A percentile compares a stretch with the other conserved stretches of the same genome.
Conservation (phyloP, 2,888 invertebrate genomes). For the Glaucopsyche alexis region DNA sequence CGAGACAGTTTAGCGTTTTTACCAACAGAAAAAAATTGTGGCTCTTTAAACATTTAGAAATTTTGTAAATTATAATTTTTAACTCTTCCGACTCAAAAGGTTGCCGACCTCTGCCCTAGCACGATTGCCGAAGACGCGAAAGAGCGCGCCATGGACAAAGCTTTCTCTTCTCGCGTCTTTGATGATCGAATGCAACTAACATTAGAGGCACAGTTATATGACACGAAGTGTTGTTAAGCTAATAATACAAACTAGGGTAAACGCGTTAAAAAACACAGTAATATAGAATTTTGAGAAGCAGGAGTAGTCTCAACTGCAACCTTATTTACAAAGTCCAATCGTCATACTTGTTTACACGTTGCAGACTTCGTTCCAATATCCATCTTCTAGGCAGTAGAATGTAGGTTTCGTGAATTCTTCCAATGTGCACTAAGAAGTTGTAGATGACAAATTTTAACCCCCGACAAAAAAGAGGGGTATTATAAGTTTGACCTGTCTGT, state of each 20-base stretch:
- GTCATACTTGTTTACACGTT: slow-evolving; percentile 40
- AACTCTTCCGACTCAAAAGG: too few species aligned
- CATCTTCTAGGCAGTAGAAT: slow-evolving; percentile 22
- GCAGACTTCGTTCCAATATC: slow-evolving; percentile 40
- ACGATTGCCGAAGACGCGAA: too few species aligned
- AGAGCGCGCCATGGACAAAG: too few species aligned
- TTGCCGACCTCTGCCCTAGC: too few species aligned
- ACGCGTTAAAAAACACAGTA: slow-evolving; percentile 51
- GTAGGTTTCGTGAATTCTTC: background rate
- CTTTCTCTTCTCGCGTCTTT: too few species aligned
- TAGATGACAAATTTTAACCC: background rate
- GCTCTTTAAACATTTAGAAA: too few species aligned
- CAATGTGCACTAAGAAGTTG: background rate
- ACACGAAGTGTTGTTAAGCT: background rate
- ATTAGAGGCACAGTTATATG: background rate
- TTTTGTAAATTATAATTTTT: too few species aligned
- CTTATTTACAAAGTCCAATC: slow-evolving; percentile 53
- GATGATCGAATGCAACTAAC: background rate
- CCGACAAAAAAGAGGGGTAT: too few species aligned
- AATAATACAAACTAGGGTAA: slow-evolving; percentile 38
- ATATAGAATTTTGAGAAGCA: slow-evolving; percentile 55
- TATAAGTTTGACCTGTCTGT: too few species aligned
- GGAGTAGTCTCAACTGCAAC: slow-evolving; percentile 50
- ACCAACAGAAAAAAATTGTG: too few species aligned
- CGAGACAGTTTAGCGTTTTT: too few species aligned